Evolutionary conservation across 2,797 vertebrate species (phyloP), one percentile per base, ranked within the genome.

Genomic region (Agapornis canus): DNA sequence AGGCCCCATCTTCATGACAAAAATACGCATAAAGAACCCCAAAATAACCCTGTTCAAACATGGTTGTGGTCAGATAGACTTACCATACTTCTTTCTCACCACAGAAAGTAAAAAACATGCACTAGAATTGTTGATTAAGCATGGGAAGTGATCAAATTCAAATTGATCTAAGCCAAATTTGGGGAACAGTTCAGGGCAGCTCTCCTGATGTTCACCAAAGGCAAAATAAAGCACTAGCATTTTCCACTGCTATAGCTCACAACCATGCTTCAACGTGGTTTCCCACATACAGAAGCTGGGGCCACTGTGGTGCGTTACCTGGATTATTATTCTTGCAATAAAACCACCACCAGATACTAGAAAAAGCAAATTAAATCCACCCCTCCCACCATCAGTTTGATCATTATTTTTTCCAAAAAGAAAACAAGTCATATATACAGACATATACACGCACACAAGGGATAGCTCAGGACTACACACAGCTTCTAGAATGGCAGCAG

Each of bases 211-310:
- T 20, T 49, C 73, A 77, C 42, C 31, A 78, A 42, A 71, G 47
- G 81, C 76, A 91, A 79, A 90, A 76, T 13, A 52, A 92, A 83
- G 32, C 69, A 11, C 25, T 21, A 42, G 43, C 25, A 29, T 66
- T 77, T 91, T 40, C 52, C 49, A 35, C 25, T 57, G 54, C 71
- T 69, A 29, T 37, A 89, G 81, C 66, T 95, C 89, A 95, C 93
- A 96, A 95, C 91, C 94, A 96, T 85, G 94, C 84, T 97, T 97
- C 82, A 96, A 95, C 75, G 0, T 85, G 85, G 77, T 49, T 91
- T 86, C 61, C 89, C 90, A 48, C 45, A 6, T 14, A 60, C 4
- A 69, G 91, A 90, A 94, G 61, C 47, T 83, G 83, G 47, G 86
- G 84, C 69, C 84, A 35, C 70, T 0, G 0, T 21, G 51, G 51